Evolutionary conservation across 2,797 vertebrate species (phyloP), one percentile per base, ranked within the genome.

Genomic region (Melopsittacus undulatus): DNA sequence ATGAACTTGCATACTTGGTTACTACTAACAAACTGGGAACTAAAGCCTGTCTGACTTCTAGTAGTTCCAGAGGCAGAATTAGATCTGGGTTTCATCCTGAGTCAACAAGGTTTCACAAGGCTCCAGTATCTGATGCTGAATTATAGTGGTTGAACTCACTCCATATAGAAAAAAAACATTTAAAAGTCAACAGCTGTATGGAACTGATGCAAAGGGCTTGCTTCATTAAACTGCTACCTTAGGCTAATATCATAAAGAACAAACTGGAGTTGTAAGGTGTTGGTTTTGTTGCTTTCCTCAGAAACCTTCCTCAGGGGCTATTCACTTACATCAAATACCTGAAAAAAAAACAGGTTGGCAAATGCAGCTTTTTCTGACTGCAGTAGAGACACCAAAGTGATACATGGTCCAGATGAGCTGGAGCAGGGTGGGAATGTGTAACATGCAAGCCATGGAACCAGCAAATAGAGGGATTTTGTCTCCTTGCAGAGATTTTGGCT

Each of bases 401-500:
- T 5, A 15, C 3, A 0, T 11, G 56, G 18, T 68, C 1, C 2
- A 40, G 51, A 12, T 42, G 62, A 83, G 48, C 51, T 70, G 48
- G 43, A 78, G 57, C 36, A 0, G 1, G 34, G 24, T 51, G 18
- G 48, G 26, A 93, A 34, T 3, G 29, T 18, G 21, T 4, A 46
- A 43, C 3, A 34, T 3, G 7, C 13, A 54, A 30, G 8, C 20
- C 2, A 5, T 2, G 13, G n/a, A 73, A 36, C 5, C 43, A 63
- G 45, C 2, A 14, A 74, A 51, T 9, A 32, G 7, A 32, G 66
- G 11, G 34, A 43, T 0, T 1, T 24, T n/a, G 34, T 72, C 40
- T 89, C 38, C 21, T 73, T 72, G n/a, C 40, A n/a, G 70, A 81
- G 72, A 40, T 70, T 74, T 43, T 32, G 22, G 32, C 73, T 62